Conservation (phyloP, 2,797 vertebrate genomes). For the Sebastes iracundus region DNA sequence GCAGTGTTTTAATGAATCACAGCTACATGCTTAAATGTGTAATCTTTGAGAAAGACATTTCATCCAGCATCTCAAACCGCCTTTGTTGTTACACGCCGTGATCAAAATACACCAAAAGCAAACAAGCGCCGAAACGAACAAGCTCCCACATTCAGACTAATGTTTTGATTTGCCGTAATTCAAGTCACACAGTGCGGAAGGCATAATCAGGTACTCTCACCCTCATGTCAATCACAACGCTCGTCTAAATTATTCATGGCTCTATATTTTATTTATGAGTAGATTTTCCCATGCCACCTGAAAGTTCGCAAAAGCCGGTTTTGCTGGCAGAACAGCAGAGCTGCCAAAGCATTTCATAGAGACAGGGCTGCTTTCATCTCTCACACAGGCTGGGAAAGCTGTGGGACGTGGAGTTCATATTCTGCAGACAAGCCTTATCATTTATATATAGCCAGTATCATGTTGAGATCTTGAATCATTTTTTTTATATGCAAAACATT, state of each 20-base stretch:
- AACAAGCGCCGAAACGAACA: constrained; percentile 20
- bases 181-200: constrained; percentile 70
- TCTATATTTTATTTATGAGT: constrained; percentile 85
- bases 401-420: constrained; percentile 75
- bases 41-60: constrained; percentile 26
- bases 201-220: constrained; percentile 81
- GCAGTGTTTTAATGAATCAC: constrained; percentile 17
- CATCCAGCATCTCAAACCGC: constrained; percentile 17
- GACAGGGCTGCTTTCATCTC: constrained; percentile 81
- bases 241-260: constrained; percentile 83
- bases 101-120: constrained; percentile 54
- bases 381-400: constrained; percentile 75
- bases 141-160: constrained; percentile 51
- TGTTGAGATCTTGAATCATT: constrained; percentile 70
- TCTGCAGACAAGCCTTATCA: constrained; percentile 81
- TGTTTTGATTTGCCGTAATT: constrained; percentile 77
- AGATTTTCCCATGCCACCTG: constrained; percentile 83
- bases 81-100: constrained; percentile 53
- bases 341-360: constrained; percentile 80
- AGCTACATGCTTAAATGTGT: background rate
- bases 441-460: constrained; percentile 81
- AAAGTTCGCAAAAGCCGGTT: constrained; percentile 78
- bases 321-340: constrained; percentile 77
- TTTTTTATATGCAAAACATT: constrained; percentile 78
- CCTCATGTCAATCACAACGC: constrained; percentile 84